Evolutionary conservation across 2,888 invertebrate species (phyloP).

Genomic region (Malacosoma neustria): DNA sequence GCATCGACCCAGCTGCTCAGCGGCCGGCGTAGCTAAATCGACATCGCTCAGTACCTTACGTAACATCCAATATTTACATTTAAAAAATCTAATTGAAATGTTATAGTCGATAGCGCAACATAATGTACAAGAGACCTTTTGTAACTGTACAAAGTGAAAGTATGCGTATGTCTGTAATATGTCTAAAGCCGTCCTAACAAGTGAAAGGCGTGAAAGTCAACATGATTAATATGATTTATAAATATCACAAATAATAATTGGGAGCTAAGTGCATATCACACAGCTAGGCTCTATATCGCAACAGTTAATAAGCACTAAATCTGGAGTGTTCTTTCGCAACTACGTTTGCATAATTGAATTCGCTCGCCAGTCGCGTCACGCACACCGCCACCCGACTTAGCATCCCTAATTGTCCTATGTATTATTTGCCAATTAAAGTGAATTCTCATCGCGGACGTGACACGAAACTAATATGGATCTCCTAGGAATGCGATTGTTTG

Average conservation of each 20-base stretch:
- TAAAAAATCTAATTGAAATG: constrained; percentile 18
- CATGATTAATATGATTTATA: constrained; percentile 4
- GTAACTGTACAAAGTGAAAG: constrained; percentile 24
- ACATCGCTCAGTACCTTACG: constrained; percentile 26
- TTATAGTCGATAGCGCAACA: constrained; percentile 7
- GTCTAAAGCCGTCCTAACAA: constrained; percentile 22
- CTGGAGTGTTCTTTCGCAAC: constrained; percentile 51
- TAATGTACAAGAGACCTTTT: constrained; percentile 8
- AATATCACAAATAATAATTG: constrained; percentile 1
- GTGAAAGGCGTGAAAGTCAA: constrained; percentile 46
- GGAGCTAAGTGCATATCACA: neutral
- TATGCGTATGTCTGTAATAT: constrained; percentile 20
- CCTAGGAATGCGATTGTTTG: constrained; percentile 36
- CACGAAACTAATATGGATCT: constrained; percentile 59
- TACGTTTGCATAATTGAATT: constrained; percentile 73
- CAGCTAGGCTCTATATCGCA: constrained; percentile 3
- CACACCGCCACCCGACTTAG: constrained; percentile 67
- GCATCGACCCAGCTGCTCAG: constrained; percentile 35
- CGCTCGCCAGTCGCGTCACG: constrained; percentile 66
- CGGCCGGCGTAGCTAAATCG: constrained; percentile 29
- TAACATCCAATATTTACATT: constrained; percentile 26
- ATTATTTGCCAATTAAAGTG: constrained; percentile 76
- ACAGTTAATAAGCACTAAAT: constrained; percentile 37
- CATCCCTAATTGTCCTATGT: constrained; percentile 74
- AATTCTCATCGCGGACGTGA: constrained; percentile 72